Percentiles rank a stretch among this genome's conserved stretches.
These are phyloP conservation scores for Ctenochaetus hawaiiensis DNA, from an alignment of 2,797 vertebrate species.

Conservation along the genomic window DNA sequence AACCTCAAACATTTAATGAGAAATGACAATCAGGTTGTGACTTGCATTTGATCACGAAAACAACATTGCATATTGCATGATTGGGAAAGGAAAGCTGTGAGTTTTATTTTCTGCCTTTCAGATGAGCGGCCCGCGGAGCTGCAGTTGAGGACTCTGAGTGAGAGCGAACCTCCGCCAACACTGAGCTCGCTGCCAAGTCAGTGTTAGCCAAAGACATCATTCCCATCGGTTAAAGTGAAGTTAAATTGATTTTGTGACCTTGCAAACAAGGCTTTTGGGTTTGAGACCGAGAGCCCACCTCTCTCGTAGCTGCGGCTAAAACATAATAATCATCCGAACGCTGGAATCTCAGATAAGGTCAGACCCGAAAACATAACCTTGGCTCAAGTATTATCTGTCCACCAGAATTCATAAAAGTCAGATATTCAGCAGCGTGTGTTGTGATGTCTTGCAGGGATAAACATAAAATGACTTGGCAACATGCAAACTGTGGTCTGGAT, in stretches of 20 bases:
- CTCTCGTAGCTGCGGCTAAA: constrained; percentile 14
- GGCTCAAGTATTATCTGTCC: not conserved
- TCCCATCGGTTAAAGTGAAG: constrained; percentile 16
- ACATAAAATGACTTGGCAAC: not conserved
- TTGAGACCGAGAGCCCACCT: not conserved
- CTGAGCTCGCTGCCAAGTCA: constrained; percentile 10
- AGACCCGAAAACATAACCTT: not conserved
- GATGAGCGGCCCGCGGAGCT: constrained; percentile 22
- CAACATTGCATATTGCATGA: constrained; percentile 22
- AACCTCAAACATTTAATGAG: constrained; percentile 32
- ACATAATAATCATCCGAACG: constrained; percentile 31
- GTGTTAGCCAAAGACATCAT: constrained; percentile 47
- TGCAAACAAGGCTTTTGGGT: constrained; percentile 22
- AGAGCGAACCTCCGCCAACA: constrained; percentile 18
- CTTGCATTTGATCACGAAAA: constrained; percentile 2
- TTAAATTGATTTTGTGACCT: constrained; percentile 28
- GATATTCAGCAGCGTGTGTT: not conserved
- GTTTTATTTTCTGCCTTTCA: constrained; percentile 10
- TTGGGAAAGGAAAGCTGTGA: constrained; percentile 26
- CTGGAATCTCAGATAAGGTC: constrained; percentile 21
- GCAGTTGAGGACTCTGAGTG: not conserved
- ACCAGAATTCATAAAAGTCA: not conserved
- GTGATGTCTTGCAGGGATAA: not conserved
- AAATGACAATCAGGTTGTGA: constrained; percentile 31
- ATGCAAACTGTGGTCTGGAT: constrained; percentile 11